A percentile compares a stretch with the other conserved stretches of the same genome.
Evolutionary conservation across 2,888 invertebrate genomes (phyloP).

Genomic region (Xestia xanthographa): DNA sequence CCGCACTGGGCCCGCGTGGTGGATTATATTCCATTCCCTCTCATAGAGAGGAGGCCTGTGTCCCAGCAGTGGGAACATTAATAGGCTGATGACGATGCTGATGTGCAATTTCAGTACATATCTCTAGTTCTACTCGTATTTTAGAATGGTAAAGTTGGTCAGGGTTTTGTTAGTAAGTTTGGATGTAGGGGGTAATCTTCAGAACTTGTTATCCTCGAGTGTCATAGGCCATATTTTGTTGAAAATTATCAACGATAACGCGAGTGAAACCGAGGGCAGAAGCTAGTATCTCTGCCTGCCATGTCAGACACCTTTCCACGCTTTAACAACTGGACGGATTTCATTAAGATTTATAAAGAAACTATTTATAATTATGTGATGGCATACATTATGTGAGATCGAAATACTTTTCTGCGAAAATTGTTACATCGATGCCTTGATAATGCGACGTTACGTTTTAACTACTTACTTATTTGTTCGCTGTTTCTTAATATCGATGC

Average conservation of each 20-base stretch:
- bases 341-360: background rate
- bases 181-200: background rate
- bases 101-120: constrained; percentile 1
- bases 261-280: background rate
- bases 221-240: background rate
- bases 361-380: background rate
- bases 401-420: too few relatives aligned
- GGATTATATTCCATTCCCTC: too few relatives aligned
- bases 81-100: too few relatives aligned
- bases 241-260: background rate
- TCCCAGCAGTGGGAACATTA: too few relatives aligned
- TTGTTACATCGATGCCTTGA: too few relatives aligned
- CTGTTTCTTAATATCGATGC: too few relatives aligned
- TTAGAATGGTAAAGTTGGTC: too few relatives aligned
- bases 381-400: too few relatives aligned
- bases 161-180: background rate
- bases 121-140: background rate
- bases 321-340: background rate
- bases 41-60: too few relatives aligned
- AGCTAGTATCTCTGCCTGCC: background rate
- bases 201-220: background rate
- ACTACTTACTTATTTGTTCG: too few relatives aligned
- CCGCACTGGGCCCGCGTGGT: too few relatives aligned
- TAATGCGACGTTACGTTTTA: too few relatives aligned
- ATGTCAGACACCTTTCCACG: background rate